phyloP scores from a whole-genome alignment of 2,797 vertebrate species.

The Falco berigora region DNA sequence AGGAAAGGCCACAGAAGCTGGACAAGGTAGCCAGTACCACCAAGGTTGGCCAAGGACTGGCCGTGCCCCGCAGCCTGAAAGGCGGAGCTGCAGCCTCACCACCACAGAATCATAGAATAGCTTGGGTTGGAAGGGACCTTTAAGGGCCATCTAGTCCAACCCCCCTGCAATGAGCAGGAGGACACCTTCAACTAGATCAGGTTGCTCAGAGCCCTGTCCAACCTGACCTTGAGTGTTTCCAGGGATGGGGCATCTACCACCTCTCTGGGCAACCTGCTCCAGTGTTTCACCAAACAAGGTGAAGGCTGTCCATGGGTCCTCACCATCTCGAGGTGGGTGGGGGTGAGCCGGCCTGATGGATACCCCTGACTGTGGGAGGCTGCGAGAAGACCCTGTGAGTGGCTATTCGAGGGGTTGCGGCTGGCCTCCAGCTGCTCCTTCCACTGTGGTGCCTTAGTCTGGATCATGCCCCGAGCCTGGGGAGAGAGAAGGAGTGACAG shows the following conservation, averaged over 20 bases:
- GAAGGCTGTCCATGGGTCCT: not conserved
- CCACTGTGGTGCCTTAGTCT: constrained; percentile 69
- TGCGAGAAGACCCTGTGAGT: constrained; percentile 41
- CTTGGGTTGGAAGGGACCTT: not conserved
- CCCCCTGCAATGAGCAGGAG: not conserved
- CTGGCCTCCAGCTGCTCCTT: constrained; percentile 77
- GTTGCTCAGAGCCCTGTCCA: not conserved
- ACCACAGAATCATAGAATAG: not conserved
- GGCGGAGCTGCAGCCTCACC: not conserved
- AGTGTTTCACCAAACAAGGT: not conserved
- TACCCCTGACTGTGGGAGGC: constrained; percentile 48
- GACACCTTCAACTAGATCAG: not conserved
- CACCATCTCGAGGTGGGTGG: constrained; percentile 70
- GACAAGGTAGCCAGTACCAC: not conserved
- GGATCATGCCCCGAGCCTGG: constrained; percentile 72
- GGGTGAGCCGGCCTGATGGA: constrained; percentile 54
- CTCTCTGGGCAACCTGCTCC: not conserved
- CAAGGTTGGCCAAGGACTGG: rapidly evolving
- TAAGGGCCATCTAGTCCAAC: not conserved
- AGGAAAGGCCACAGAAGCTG: not conserved
- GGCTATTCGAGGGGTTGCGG: constrained; percentile 58
- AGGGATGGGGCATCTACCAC: not conserved
- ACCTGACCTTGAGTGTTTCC: not conserved
- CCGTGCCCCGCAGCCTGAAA: not conserved
- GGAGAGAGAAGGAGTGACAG: not conserved